Evolutionary conservation across 2,113 vertebrate species (phyloP), one percentile per base, ranked within the genome.

Genomic region (Saccopteryx leptura): DNA sequence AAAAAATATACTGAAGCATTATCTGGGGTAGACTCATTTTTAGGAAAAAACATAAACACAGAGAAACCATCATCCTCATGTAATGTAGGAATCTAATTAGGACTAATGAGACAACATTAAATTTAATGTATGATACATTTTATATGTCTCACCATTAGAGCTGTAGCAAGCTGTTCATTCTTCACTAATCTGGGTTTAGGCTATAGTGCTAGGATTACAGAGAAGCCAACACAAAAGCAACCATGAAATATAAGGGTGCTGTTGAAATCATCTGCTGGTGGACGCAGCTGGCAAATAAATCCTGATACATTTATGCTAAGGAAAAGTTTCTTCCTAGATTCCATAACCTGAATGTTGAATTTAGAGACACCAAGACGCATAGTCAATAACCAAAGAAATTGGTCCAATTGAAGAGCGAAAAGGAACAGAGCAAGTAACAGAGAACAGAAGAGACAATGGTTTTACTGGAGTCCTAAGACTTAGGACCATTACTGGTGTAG

Each of bases 41-140:
- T 98, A 98, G 96, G 93, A 97, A 95, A 87, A 98, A 98, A 97
- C 97, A 98, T 98, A 98, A 98, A 98, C 97, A 98, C 0, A 9
- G 96, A 98, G 97, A 98, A 98, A 98, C 97, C 90, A 98, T 98
- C 98, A 98, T 98, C 97, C 97, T 95, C 95, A 93, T 98, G 96
- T 98, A 98, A 97, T 98, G 96, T 97, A 98, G 98, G 97, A 98
- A 98, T 98, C 98, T 98, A 99, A 99, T 99, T 98, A 98, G 98
- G 98, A 99, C 98, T 98, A 98, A 99, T 99, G 98, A 98, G 98
- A 94, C 95, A 98, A 98, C 98, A 98, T 98, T 98, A 98, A 98
- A 98, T 98, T 98, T 99, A 98, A 98, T 98, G 98, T 98, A 98
- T 98, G 97, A 98, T 98, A 97, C 96, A 94, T 98, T 98, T 98